These are phyloP conservation scores for Tetrao urogallus DNA, from an alignment of 2,113 vertebrate genomes.

Conservation along the genomic window DNA sequence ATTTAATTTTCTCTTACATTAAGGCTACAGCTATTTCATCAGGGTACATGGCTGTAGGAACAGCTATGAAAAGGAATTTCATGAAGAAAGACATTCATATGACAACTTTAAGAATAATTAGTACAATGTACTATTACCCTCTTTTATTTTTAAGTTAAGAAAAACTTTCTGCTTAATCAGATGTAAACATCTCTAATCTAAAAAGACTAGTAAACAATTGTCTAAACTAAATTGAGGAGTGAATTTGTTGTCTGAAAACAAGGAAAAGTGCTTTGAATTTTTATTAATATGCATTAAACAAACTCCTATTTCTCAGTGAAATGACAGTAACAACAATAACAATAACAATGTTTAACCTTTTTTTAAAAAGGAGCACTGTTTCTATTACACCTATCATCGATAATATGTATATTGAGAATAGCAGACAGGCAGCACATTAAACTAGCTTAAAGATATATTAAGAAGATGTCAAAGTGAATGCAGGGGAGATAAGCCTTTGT, in stretches of 20 bases:
- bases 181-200: background rate
- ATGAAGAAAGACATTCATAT: background rate
- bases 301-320: conserved; percentile 16
- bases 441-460: conserved; percentile 51
- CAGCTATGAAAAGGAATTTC: background rate
- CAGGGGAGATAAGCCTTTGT: conserved; percentile 36
- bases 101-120: background rate
- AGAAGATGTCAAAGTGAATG: conserved; percentile 35
- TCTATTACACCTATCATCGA: conserved; percentile 56
- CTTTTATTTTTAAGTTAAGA: conserved; percentile 1
- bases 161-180: conserved; percentile 16
- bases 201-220: conserved; percentile 14
- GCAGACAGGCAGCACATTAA: conserved; percentile 18
- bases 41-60: background rate
- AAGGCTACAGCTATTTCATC: background rate
- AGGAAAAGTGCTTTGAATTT: conserved; percentile 48
- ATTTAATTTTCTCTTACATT: background rate
- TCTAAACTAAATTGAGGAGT: background rate
- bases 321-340: conserved; percentile 6
- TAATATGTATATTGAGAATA: conserved; percentile 48
- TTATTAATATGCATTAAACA: conserved; percentile 25
- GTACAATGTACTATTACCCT: background rate
- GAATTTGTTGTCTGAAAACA: conserved; percentile 4
- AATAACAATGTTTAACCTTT: conserved; percentile 23
- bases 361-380: conserved; percentile 56